Evolutionary conservation across 2,113 vertebrate species (phyloP), one percentile per base, ranked within the genome.

Genomic region (Falcunculus frontatus): DNA sequence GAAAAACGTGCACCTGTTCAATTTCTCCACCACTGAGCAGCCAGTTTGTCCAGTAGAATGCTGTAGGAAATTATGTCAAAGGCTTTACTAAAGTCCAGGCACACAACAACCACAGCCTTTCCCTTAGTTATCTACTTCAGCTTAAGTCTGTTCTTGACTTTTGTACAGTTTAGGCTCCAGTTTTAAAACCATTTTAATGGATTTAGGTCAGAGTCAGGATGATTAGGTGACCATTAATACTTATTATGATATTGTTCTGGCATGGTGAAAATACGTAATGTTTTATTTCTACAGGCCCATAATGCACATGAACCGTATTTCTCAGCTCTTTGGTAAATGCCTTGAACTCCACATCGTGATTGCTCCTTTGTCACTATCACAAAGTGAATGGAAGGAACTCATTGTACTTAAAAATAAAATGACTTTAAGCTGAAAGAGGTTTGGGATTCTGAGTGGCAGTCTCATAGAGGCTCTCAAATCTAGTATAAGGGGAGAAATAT

Each of bases 1-100:
- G 4, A 1, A 2, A 47, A 47, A 6, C 3, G 5, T 23, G 12
- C 1, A 2, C 3, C 27, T 4, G 0, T 15, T 27, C 16, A 50
- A 7, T 12, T 60, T 41, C 25, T 47, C 17, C 32, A 37, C 7
- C 47, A 22, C 11, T 41, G 6, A 42, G 18, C 25, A 35, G 11
- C 4, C 29, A 7, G 11, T 53, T 68, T 73, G 27, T 49, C 7
- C 14, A 47, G 13, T 6, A 60, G 16, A 87, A 68, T 53, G 15
- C 4, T 33, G n/a, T n/a, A 41, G 67, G 18, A 90, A 60, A 46
- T 3, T 0, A 3, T 29, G 5, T 41, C 5, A 46, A 84, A 87
- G 13, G 0, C 8, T 74, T 52, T 30, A 22, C 11, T 74, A 2
- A 83, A 53, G 10, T 27, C 14, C 15, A 77, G 15, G 21, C 26